Conservation (phyloP, 2,797 vertebrate species). For the Hydrophis major region DNA sequence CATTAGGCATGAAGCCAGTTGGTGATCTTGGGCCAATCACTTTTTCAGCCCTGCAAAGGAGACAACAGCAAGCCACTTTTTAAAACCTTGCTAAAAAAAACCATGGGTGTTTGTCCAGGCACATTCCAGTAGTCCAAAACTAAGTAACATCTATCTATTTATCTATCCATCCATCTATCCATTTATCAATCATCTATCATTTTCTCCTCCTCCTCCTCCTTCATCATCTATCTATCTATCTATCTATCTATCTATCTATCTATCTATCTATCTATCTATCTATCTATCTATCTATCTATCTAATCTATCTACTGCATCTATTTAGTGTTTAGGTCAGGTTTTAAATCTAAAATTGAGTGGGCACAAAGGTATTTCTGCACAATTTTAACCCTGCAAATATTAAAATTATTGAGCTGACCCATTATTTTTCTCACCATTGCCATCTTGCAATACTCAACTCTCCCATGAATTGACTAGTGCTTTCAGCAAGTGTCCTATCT, state of each 20-base stretch:
- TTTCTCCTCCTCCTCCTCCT: too few relatives aligned
- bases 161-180: too few relatives aligned
- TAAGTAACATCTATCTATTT: background rate
- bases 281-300: too few relatives aligned
- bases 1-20: background rate
- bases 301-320: too few relatives aligned
- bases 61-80: background rate
- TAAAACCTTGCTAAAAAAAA: background rate
- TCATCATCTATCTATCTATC: too few relatives aligned
- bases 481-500: background rate
- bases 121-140: background rate
- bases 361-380: background rate
- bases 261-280: too few relatives aligned
- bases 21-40: background rate
- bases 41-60: background rate
- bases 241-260: too few relatives aligned
- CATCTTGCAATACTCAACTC: background rate
- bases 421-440: background rate
- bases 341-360: background rate
- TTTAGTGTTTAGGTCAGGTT: background rate
- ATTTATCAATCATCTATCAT: too few relatives aligned
- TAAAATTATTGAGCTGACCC: background rate
- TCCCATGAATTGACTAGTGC: background rate
- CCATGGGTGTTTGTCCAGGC: too few relatives aligned
- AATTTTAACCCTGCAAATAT: background rate